Base-by-base conservation (phyloP, 2,888 invertebrate genomes). In the Cremastobaeus sp. region DNA sequence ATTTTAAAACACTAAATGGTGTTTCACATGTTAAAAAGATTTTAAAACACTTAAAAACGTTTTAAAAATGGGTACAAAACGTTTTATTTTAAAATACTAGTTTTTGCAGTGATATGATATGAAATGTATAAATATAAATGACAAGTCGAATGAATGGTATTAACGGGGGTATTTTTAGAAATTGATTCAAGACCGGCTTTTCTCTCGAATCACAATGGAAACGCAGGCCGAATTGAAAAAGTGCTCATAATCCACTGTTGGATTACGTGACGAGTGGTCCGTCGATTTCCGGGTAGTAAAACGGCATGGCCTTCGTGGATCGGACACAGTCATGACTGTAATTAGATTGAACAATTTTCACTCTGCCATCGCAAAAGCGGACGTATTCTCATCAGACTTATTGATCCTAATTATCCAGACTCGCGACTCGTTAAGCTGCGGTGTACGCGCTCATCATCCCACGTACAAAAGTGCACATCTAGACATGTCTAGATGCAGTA, bases 361-460 rank as follows among this genome's bases (percentile, higher is more conserved):
- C 54, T 59, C 60, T 15, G 35, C 15, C 57, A 11, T 57, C 41
- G 21, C 47, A 57, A 55, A 52, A 48, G 54, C 54, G 66, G 72
- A 72, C 72, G 60, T 66, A 55, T 66, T 72, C 66, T 55, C 72
- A 39, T 59, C 72, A 72, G 59, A 47, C 72, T 59, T 72, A 72
- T 72, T 72, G 72, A 72, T 66, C 65, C 62, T 55, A 70, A 70
- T 72, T 72, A 72, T 65, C 55, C 52, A 39, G 28, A 39, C 64
- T 57, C 62, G 52, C 57, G 59, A 62, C 34, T 70, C 70, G 62
- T 62, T 25, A 41, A 70, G 30, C 37, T 57, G 64, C 65, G 65
- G 45, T 18, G 12, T 45, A 52, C 54, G 55, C 65, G 54, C 47
- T 72, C 65, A 72, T 64, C 70, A 41, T 72, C 71, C 71, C 65